Base-by-base conservation (phyloP, 1,140 invertebrate species). In the Meloidogyne hapla region DNA sequence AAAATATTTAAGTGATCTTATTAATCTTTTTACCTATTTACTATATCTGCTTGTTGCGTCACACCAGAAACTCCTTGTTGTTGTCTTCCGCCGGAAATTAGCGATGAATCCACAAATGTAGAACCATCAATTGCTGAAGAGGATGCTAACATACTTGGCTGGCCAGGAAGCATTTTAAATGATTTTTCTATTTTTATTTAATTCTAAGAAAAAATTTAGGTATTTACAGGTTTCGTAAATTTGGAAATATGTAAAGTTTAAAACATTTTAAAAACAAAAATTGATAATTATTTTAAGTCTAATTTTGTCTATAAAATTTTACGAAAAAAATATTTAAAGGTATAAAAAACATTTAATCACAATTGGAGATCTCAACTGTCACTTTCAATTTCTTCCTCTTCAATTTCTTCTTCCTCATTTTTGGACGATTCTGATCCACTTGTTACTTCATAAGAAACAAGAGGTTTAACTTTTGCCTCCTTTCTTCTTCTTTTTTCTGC, bases 101-200 rank as follows among this genome's bases (percentile, higher is more conserved):
- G n/a, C 4, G 48, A 6, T 56, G 48, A n/a, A 13, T 56, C 48
- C 18, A 56, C n/a, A 56, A 56, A n/a, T 8, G 18, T 56, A 1
- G 48, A 56, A 21, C 18, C 48, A n/a, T 56, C 48, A n/a, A 56
- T n/a, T n/a, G 33, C 23, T 38, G 38, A 26, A 38, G 38, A 28
- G 6, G 62, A 33, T 23, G 25, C 66, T 13, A 48, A 10, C 21
- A 48, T 40, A 18, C 15, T 26, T 48, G 48, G 40, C n/a, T 70
- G 69, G 45, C 61, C 25, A 45, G 40, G n/a, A 45, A 70, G 28
- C 69, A 74, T 42, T 42, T 42, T 42, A 42, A 42, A 13, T 2
- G 9, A 12, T 10, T 42, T 12, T 42, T 0, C 40, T 48, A 18
- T 5, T 48, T 48, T 18, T 18, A 18, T 48, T 48, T 18, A 48